Percentiles rank a stretch among this genome's conserved stretches.
Evolutionary conservation across 2,888 invertebrate species (phyloP).

Genomic region (Sthenelais limicola): DNA sequence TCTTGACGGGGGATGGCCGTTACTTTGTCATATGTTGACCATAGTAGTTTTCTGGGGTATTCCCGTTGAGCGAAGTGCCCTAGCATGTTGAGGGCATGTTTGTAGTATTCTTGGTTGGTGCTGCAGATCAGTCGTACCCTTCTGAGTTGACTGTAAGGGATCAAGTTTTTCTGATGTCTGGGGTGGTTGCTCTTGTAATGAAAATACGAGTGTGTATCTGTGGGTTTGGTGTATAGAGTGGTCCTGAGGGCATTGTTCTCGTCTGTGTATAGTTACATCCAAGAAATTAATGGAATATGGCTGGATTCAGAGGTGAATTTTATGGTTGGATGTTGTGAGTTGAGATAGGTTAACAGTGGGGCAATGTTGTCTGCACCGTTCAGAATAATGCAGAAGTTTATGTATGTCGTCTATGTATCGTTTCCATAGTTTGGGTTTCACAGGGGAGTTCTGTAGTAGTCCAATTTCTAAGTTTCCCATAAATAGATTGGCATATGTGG

Average conservation of each 20-base stretch:
- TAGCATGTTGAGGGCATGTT: not conserved
- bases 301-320: not conserved
- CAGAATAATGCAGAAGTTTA: slow-evolving; percentile 46
- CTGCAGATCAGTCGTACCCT: not conserved
- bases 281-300: not conserved
- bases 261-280: not conserved
- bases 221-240: slow-evolving; percentile 16
- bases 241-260: not conserved
- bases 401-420: slow-evolving; percentile 50
- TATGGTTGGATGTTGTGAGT: not conserved
- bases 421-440: slow-evolving; percentile 36
- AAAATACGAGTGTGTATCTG: slow-evolving; percentile 12
- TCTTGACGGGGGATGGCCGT: not conserved
- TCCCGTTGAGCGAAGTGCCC: not conserved
- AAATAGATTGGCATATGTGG: slow-evolving; percentile 46
- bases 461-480: slow-evolving; percentile 46
- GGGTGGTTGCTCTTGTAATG: slow-evolving; percentile 4
- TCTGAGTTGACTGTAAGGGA: not conserved
- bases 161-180: not conserved
- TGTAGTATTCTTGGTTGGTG: not conserved
- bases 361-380: not conserved
- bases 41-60: slow-evolving; percentile 12
- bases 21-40: not conserved
- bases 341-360: not conserved
- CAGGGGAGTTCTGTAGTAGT: slow-evolving; percentile 13